A percentile compares a stretch with the other conserved stretches of the same genome.
Conservation (phyloP, 1,140 invertebrate genomes). For the Hirudo medicinalis region DNA sequence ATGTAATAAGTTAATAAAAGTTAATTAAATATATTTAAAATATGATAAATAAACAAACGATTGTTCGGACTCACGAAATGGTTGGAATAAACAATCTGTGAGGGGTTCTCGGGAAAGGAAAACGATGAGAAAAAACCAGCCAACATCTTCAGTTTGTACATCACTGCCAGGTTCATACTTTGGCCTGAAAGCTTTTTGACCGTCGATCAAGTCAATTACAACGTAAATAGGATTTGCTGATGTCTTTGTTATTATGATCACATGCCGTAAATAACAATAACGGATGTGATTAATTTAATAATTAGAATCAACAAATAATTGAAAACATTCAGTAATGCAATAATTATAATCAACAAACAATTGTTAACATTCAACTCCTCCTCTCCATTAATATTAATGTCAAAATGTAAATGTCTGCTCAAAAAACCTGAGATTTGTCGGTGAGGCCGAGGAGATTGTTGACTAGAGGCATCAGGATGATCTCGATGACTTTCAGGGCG, state of each 20-base stretch:
- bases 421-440: background rate
- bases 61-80: too few species aligned
- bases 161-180: background rate
- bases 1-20: too few species aligned
- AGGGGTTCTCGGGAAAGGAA: background rate
- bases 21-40: too few species aligned
- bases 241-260: background rate
- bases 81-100: too few species aligned
- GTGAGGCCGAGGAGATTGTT: constrained; percentile 15
- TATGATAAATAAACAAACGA: too few species aligned
- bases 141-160: constrained; percentile 2
- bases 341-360: background rate
- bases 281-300: background rate
- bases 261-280: background rate
- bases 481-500: constrained; percentile 56
- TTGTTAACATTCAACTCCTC: background rate
- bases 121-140: constrained; percentile 1
- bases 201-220: too few species aligned
- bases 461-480: constrained; percentile 54
- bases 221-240: background rate
- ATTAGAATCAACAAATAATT: background rate
- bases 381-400: background rate
- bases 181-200: too few species aligned
- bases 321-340: background rate
- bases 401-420: background rate